phyloP scores from a whole-genome alignment of 2,113 vertebrate species.

The Boleophthalmus pectinirostris region DNA sequence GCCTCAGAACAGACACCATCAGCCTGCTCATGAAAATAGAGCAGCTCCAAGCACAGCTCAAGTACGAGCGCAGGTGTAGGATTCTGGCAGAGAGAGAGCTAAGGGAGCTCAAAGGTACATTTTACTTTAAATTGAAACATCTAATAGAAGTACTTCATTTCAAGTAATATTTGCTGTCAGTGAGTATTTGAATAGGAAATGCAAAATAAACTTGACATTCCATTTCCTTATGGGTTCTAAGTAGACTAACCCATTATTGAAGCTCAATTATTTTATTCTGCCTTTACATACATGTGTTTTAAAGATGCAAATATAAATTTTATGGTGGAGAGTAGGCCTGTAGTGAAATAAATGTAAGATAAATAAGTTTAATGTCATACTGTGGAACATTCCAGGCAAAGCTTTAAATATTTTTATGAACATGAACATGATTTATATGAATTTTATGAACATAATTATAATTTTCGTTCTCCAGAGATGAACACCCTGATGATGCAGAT shows the following conservation, averaged over 20 bases:
- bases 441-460: too few relatives aligned
- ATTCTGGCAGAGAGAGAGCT: constrained; percentile 72
- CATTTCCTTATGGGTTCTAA: not conserved
- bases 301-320: too few relatives aligned
- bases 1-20: constrained; percentile 74
- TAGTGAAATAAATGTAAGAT: too few relatives aligned
- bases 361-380: too few relatives aligned
- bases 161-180: not conserved
- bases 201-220: not conserved
- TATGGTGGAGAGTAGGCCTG: too few relatives aligned
- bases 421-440: not conserved
- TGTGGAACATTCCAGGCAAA: not conserved
- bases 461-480: constrained; percentile 63
- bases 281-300: not conserved
- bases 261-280: not conserved
- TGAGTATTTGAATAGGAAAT: not conserved
- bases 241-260: not conserved
- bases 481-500: constrained; percentile 77
- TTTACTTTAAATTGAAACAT: not conserved
- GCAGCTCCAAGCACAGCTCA: constrained; percentile 73
- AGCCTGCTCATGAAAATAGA: constrained; percentile 78
- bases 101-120: constrained; percentile 71
- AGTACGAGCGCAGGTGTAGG: constrained; percentile 74
- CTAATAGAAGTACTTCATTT: too few relatives aligned
- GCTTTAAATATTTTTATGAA: not conserved